A percentile compares a stretch with the other conserved stretches of the same genome.
These are phyloP conservation scores for Mimas tiliae DNA, from an alignment of 2,888 invertebrate genomes.

Conservation along the genomic window DNA sequence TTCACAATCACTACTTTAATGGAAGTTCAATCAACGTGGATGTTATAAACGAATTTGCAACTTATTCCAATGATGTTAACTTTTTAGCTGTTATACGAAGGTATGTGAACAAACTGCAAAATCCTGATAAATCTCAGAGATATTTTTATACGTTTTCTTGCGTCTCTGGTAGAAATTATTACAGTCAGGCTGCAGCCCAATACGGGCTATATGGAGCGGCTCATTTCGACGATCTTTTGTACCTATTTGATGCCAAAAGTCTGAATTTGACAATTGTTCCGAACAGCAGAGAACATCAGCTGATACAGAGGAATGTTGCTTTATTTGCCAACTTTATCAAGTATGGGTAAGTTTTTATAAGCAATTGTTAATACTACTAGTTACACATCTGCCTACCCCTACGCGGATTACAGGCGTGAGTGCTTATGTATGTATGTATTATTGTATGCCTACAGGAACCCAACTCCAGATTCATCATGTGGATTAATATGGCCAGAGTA, in stretches of 20 bases:
- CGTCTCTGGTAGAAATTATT: conserved; percentile 50
- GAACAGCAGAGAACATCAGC: conserved; percentile 47
- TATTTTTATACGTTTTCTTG: conserved; percentile 53
- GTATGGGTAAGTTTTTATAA: conserved; percentile 53
- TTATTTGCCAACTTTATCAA: conserved; percentile 65
- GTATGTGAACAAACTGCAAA: conserved; percentile 39
- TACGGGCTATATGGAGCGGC: conserved; percentile 48
- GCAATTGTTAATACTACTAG: too few species aligned
- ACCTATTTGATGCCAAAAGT: conserved; percentile 48
- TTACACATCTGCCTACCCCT: too few species aligned
- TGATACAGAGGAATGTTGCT: conserved; percentile 51
- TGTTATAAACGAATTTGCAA: conserved; percentile 41
- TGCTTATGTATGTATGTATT: too few species aligned
- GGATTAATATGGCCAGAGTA: conserved; percentile 28
- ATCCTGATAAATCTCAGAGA: conserved; percentile 33
- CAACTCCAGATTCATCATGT: neutral
- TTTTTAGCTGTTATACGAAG: conserved; percentile 44
- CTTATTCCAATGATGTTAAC: conserved; percentile 37
- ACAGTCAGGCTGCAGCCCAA: conserved; percentile 40
- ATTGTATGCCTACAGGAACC: neutral
- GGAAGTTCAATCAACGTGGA: conserved; percentile 37
- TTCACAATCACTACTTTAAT: conserved; percentile 45
- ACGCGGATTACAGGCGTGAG: too few species aligned
- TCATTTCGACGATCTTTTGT: conserved; percentile 55
- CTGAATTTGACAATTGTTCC: conserved; percentile 45